Evolutionary conservation across 2,888 invertebrate species (phyloP), one percentile per base, ranked within the genome.

Genomic region (Morpho achilles): DNA sequence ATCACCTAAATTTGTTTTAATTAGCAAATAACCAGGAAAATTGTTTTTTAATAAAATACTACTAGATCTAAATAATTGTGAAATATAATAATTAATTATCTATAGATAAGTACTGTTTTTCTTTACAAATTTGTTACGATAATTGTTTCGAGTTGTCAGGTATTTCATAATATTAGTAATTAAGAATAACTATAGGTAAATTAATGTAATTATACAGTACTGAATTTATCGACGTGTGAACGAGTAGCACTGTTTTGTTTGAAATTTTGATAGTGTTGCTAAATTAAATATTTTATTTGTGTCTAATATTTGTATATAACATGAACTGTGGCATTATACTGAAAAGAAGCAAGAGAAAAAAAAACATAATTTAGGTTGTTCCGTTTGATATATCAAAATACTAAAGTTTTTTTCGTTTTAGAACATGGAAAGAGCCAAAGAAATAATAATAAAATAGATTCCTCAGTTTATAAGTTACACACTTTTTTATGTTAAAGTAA

Each of bases 181-280:
- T 63, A 60, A 54, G 42, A 51, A 57, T 63, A 56, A 60, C 52
- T 45, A 43, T 63, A 63, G 59, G 48, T 63, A 59, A 54, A 52
- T 44, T 57, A 56, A 56, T 50, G 58, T 49, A 54, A 55, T 57
- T 59, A 65, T 59, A 77, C 68, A 70, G 72, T 74, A 76, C 70
- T 76, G 68, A 75, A 75, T 72, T 74, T 71, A 75, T 73, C 58
- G 55, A 62, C 70, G 42, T 16, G 70, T 60, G 75, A 72, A 76
- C 70, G 80, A 76, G 80, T 82, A 78, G 82, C 84, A 84, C 83
- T 79, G 62, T 68, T 69, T 65, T 69, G 59, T 71, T 69, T 67
- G 64, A 69, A 72, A 59, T 71, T 60, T 32, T 69, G 68, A 59
- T 61, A 59, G 56, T 75, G 73, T 77, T 77, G 73, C 72, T 66